phyloP scores from a whole-genome alignment of 2,113 vertebrate genomes.

The Fulica atra region DNA sequence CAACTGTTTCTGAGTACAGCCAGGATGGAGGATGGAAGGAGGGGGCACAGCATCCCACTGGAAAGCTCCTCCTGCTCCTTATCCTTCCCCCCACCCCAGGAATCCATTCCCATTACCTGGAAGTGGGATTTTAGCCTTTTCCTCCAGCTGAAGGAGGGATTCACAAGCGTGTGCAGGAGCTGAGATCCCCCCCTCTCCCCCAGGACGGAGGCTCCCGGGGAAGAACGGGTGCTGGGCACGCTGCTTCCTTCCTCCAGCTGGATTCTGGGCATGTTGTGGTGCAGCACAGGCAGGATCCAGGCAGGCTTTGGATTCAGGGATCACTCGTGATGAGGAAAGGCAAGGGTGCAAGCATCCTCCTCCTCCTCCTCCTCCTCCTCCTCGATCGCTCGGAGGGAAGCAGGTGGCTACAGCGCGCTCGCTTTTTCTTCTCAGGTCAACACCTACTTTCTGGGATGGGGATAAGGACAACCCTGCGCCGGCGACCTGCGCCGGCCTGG shows the following conservation, averaged over 20 bases:
- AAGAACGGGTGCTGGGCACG: rapidly evolving
- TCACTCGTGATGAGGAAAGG: background rate
- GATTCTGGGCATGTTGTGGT: background rate
- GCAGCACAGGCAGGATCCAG: background rate
- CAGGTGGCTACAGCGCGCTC: rapidly evolving
- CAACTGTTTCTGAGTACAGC: slow-evolving; percentile 76
- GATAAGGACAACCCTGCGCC: background rate
- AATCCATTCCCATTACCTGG: rapidly evolving
- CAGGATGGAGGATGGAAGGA: background rate
- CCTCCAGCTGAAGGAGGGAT: background rate
- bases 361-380: background rate
- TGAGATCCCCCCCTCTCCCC: background rate
- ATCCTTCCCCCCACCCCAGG: background rate
- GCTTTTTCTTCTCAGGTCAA: background rate
- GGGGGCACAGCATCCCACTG: background rate
- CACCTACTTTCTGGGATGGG: background rate
- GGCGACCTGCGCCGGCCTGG: background rate
- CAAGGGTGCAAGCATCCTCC: background rate
- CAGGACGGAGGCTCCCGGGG: background rate
- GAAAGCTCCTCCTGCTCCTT: background rate
- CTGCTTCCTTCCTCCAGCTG: background rate
- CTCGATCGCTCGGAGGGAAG: background rate
- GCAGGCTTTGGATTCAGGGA: background rate
- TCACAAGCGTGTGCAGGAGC: background rate
- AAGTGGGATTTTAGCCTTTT: background rate